Evolutionary conservation across 2,888 invertebrate species (phyloP), one percentile per base, ranked within the genome.

Genomic region (Schizotus pectinicornis): DNA sequence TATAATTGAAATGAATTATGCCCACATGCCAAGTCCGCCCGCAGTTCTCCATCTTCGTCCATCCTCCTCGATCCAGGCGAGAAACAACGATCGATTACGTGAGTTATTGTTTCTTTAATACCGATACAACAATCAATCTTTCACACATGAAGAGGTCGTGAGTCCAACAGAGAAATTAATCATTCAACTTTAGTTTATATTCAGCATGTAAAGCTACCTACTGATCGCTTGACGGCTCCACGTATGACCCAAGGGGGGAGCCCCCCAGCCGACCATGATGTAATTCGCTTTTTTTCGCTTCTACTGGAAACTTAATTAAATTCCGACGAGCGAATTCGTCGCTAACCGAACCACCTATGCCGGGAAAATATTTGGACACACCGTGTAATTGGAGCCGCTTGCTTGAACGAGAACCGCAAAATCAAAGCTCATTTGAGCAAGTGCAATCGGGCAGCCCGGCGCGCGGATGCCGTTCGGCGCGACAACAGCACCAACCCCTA

Each of bases 91-190:
- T 43, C 51, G 59, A 61, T 61, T 58, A 59, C 63, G 68, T 70
- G 69, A 69, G 63, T 67, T 71, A 71, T 69, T 65, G 71, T 69
- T 68, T 66, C 65, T 65, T 67, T 63, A 62, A 63, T 67, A 68
- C 62, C 62, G 61, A 66, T 66, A 59, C 62, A 67, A 68, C 69
- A 68, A 74, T 74, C 70, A 72, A 74, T 74, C 73, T 72, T 72
- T 71, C 65, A 74, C 73, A 72, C 72, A 70, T 70, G 73, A 69
- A 63, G 70, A 70, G 68, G 68, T 68, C 69, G 68, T 70, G 68
- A 67, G 67, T 69, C 68, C 68, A 67, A 63, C 61, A 61, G 64
- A 63, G 65, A 67, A 71, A 73, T 73, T 70, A 70, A 72, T 73
- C 68, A 68, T 67, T 69, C 66, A 67, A 57, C 60, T 64, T 62